Evolutionary conservation across 2,797 vertebrate species (phyloP), one percentile per base, ranked within the genome.

Genomic region (Nasua narica): DNA sequence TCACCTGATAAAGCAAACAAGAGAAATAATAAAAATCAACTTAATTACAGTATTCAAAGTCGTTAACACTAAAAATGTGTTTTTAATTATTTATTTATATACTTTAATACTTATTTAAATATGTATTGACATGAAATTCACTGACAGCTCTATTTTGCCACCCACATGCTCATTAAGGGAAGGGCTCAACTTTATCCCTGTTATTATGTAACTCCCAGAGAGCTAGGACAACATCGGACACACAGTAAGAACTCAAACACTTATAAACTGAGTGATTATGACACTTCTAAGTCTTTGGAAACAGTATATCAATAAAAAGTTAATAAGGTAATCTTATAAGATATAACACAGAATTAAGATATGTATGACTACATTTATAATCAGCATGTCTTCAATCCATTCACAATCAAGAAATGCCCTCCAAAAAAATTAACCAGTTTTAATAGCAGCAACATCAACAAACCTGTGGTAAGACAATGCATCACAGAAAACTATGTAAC

Each of bases 1-100:
- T 82, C 65, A 95, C 7, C 25, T 29, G 27, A 87, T 69, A 95
- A 98, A 97, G n/a, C 29, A 91, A 97, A 54, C 9, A 87, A 92
- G 87, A 67, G 18, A 76, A 95, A 97, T 27, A 94, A 54, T 62
- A 79, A 65, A 65, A 95, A 87, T 74, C 29, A 91, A 92, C 32
- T 54, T 58, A 82, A 78, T 52, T 18, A 93, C 1, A 69, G 2
- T 81, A 78, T 62, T 92, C 37, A 93, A 4, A 90, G 67, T 77
- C 37, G 25, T 35, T 74, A 91, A 89, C 37, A 85, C 13, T 85
- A 46, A 87, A 91, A 82, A 6, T 72, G 23, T 70, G 15, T 32
- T 92, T 92, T 91, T 13, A 90, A 77, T 58, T 91, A 77, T 32
- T 65, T 91, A 77, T 32, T 58, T 35, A 72, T 43, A 40, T n/a